Evolutionary conservation across 2,888 invertebrate genomes (phyloP), one percentile per base, ranked within the genome.

Genomic region (Opisthograptis luteolata): DNA sequence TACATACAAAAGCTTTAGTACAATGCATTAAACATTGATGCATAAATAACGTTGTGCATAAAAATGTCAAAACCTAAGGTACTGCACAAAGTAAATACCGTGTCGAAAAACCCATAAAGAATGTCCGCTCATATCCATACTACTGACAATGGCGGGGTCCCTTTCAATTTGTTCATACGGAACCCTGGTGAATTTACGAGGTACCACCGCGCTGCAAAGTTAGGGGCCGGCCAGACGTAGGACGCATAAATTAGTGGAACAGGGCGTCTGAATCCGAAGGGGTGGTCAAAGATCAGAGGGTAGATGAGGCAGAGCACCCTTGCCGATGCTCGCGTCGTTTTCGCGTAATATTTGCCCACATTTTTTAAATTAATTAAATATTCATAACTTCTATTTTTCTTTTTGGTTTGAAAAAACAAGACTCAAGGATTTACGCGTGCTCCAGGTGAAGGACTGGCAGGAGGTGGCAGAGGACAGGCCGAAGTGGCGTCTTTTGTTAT

Each of bases 151-250:
- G 53, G 55, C 12, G 36, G 68, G 60, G 66, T 52, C 36, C 59
- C 81, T 80, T 85, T 87, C 87, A 86, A 86, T 87, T 87, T 86
- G 86, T 76, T 30, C 62, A 65, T 76, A 40, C 62, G 66, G 70
- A 56, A 61, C 68, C 48, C 60, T 39, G 70, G 68, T 52, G 64
- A 72, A 78, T 76, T 73, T 75, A 75, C 73, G 70, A 65, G 68
- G 58, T 62, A 61, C 69, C 70, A 70, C 68, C 66, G 70, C 60
- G 57, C 43, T 49, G 54, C 46, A 57, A 58, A 56, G 60, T 53
- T 54, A 61, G 69, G 76, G 79, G 70, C 56, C 50, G 61, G 70
- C 69, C 77, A 83, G 81, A 82, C 84, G 70, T 60, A 70, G 69
- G 66, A 55, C 78, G 83, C 81, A 86, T 87, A 86, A 87, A 87